Evolutionary conservation across 2,888 invertebrate species (phyloP), one percentile per base, ranked within the genome.

Genomic region (Mythimna albipuncta): DNA sequence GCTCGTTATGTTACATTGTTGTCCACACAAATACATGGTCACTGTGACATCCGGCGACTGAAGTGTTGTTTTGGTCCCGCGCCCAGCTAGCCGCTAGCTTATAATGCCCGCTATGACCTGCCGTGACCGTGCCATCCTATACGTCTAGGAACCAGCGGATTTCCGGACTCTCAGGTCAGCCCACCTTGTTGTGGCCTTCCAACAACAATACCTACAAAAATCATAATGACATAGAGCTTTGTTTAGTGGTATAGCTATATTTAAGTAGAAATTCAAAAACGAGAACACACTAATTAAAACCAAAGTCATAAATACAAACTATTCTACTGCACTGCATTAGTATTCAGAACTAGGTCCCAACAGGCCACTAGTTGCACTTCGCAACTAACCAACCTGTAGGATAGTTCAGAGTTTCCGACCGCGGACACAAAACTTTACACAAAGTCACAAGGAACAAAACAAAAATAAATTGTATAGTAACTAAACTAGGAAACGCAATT

Each of bases 301-400:
- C 19, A 35, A 38, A 38, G 41, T 47, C 35, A 26, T 35, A 72
- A 19, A 62, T 50, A 50, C 63, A 21, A 21, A 47, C 32, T 41
- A 55, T 64, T 72, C 54, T 16, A 21, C 47, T 19, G 38, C 21
- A 59, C 47, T 11, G 32, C 47, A 59, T 72, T 64, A 59, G 21
- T 63, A 71, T 78, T 78, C 79, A 38, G 44, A 63, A 16, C 4
- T 58, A 57, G 44, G 2, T 62, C 11, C 7, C 63, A 32, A 9
- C 54, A 5, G 19, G 32, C 19, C 52, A 71, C 59, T 50, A 61
- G 63, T 61, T 72, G 73, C 73, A 64, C 19, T 54, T 26, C 0
- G 16, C 38, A 73, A 62, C 41, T 52, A 47, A 47, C 47, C 16
- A 67, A 80, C 65, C 54, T 54, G 44, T 62, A 73, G 52, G 57